Evolutionary conservation across 2,113 vertebrate genomes (phyloP).

Genomic region (Isurus oxyrinchus): DNA sequence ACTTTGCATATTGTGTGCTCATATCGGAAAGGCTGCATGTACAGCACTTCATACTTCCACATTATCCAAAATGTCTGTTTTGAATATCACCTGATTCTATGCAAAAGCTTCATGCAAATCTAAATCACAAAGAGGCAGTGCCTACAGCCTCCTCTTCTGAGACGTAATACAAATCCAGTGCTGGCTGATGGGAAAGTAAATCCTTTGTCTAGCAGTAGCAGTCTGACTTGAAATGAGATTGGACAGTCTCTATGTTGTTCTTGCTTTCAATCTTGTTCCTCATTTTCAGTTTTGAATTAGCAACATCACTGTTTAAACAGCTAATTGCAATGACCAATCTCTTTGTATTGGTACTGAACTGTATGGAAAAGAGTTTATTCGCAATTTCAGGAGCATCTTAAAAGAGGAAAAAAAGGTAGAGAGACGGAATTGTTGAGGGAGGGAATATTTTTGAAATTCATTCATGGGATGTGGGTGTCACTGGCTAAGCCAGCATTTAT

Average conservation of each 20-base stretch:
- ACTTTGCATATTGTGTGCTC: neutral
- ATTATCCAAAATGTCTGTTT: neutral
- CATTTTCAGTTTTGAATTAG: neutral
- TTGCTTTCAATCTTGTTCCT: neutral
- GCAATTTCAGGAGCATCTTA: no score
- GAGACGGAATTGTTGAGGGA: no score
- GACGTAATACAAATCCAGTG: neutral
- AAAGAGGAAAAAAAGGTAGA: no score
- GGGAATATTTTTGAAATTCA: no score
- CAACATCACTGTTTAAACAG: neutral
- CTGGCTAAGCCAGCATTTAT: no score
- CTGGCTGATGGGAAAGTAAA: neutral
- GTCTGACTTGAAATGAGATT: neutral
- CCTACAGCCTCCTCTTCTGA: neutral
- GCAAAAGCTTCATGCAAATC: constrained; percentile 7
- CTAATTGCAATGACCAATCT: neutral
- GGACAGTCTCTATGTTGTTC: neutral
- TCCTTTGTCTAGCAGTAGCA: neutral
- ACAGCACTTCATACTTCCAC: neutral
- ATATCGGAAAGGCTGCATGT: neutral
- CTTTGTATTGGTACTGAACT: neutral
- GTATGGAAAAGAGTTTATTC: neutral
- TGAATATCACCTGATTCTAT: constrained; percentile 19
- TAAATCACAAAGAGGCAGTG: neutral
- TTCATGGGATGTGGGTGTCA: no score